phyloP scores from a whole-genome alignment of 2,888 invertebrate species.

The Zaprionus bogoriensis region DNA sequence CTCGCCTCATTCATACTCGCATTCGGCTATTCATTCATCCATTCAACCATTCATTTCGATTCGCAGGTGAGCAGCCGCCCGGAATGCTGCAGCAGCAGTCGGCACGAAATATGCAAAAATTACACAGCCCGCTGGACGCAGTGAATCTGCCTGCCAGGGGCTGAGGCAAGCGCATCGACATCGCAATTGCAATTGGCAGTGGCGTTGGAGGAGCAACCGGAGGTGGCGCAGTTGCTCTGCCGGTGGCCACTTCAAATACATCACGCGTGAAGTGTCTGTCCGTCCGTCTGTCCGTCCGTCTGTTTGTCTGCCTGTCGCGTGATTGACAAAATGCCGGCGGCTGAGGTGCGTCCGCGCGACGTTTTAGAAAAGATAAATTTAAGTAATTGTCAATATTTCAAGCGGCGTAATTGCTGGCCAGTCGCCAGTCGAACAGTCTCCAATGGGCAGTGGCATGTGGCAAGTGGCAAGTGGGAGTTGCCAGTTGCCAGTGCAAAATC shows the following conservation, averaged over 20 bases:
- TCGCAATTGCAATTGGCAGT: not conserved
- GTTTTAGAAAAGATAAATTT: slow-evolving; percentile 78
- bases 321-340: slow-evolving; percentile 70
- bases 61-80: slow-evolving; percentile 72
- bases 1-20: slow-evolving; percentile 32
- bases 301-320: slow-evolving; percentile 52
- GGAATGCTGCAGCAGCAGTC: slow-evolving; percentile 61
- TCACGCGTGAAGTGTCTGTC: slow-evolving; percentile 67
- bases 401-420: slow-evolving; percentile 68
- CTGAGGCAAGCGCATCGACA: no score
- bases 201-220: not conserved
- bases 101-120: slow-evolving; percentile 70
- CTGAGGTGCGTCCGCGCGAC: slow-evolving; percentile 63
- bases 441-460: not conserved
- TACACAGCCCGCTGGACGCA: slow-evolving; percentile 65
- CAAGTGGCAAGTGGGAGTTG: not conserved
- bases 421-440: slow-evolving; percentile 12
- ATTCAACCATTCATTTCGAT: slow-evolving; percentile 61
- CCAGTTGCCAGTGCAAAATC: slow-evolving; percentile 28
- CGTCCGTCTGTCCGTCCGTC: slow-evolving; percentile 47
- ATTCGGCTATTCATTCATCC: slow-evolving; percentile 46
- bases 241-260: slow-evolving; percentile 72
- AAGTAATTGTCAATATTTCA: slow-evolving; percentile 78
- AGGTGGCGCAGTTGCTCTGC: slow-evolving; percentile 1
- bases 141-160: not conserved